A percentile compares a stretch with the other conserved stretches of the same genome.
Conservation (phyloP, 2,797 vertebrate genomes). For the Cossypha niveicapilla region DNA sequence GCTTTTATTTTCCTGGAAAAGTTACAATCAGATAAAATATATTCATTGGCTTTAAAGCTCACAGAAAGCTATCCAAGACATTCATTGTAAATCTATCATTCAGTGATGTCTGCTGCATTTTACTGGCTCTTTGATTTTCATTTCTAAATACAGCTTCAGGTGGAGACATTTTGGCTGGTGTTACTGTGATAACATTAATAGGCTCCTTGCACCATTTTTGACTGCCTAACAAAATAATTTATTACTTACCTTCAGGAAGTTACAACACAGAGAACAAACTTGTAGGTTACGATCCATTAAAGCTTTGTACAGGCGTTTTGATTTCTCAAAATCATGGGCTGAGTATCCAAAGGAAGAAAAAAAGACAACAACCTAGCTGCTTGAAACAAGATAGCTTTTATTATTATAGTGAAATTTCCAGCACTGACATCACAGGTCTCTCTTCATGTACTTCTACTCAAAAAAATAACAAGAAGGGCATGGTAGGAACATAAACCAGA, state of each 20-base stretch:
- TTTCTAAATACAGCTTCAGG: constrained; percentile 58
- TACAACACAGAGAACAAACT: constrained; percentile 34
- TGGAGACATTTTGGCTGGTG: constrained; percentile 53
- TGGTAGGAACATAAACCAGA: not conserved
- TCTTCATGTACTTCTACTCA: not conserved
- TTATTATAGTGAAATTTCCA: not conserved
- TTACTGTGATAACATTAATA: constrained; percentile 38
- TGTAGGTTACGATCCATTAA: constrained; percentile 25
- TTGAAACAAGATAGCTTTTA: not conserved
- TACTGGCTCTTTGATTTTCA: constrained; percentile 59
- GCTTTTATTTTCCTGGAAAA: constrained; percentile 63
- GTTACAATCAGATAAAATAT: constrained; percentile 69
- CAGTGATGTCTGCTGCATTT: constrained; percentile 41
- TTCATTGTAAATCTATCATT: constrained; percentile 58
- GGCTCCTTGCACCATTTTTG: constrained; percentile 37
- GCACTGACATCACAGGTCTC: not conserved
- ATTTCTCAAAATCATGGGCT: not conserved
- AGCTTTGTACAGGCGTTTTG: not conserved
- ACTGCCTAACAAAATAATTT: constrained; percentile 52
- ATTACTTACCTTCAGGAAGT: constrained; percentile 59
- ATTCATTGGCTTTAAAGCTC: constrained; percentile 50
- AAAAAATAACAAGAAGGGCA: not conserved
- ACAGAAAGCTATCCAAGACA: constrained; percentile 32
- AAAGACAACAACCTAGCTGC: not conserved
- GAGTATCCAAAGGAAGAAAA: not conserved